A percentile compares a stretch with the other conserved stretches of the same genome.
Conservation (phyloP, 2,888 invertebrate genomes). For the Nomada hirtipes region DNA sequence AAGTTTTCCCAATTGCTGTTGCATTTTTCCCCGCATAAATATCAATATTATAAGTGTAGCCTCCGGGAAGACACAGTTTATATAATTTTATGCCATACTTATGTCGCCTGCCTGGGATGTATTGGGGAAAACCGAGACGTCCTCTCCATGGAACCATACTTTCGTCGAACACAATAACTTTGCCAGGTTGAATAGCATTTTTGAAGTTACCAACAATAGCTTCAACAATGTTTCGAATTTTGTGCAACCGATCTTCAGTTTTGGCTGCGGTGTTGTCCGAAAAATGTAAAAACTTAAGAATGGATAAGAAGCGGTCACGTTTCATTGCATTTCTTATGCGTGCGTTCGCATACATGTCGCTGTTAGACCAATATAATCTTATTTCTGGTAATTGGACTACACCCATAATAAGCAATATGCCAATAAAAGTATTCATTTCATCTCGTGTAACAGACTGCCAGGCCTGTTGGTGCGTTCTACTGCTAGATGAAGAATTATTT, state of each 20-base stretch:
- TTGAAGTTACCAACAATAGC: conserved; percentile 1
- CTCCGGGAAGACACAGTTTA: neutral
- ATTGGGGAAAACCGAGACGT: neutral
- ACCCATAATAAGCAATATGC: conserved; percentile 34
- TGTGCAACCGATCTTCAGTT: conserved; percentile 4
- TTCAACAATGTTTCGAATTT: neutral
- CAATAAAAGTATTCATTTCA: conserved; percentile 54
- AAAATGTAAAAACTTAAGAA: conserved; percentile 5
- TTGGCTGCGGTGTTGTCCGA: neutral
- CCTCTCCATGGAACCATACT: neutral
- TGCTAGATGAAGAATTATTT: conserved; percentile 59
- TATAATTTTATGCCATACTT: neutral
- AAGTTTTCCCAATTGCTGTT: neutral
- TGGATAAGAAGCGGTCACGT: conserved; percentile 1
- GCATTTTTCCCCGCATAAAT: neutral
- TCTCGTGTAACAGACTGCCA: conserved; percentile 44
- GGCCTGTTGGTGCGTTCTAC: conserved; percentile 54
- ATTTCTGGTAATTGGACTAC: conserved; percentile 22
- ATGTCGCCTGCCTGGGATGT: neutral
- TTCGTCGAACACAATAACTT: neutral
- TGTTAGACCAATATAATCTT: conserved; percentile 28
- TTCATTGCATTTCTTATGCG: conserved; percentile 29
- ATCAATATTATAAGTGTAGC: neutral
- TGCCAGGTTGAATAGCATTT: neutral
- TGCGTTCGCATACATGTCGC: conserved; percentile 36